These are phyloP conservation scores for Diarsia mendica DNA, from an alignment of 2,888 invertebrate genomes.

Conservation along the genomic window DNA sequence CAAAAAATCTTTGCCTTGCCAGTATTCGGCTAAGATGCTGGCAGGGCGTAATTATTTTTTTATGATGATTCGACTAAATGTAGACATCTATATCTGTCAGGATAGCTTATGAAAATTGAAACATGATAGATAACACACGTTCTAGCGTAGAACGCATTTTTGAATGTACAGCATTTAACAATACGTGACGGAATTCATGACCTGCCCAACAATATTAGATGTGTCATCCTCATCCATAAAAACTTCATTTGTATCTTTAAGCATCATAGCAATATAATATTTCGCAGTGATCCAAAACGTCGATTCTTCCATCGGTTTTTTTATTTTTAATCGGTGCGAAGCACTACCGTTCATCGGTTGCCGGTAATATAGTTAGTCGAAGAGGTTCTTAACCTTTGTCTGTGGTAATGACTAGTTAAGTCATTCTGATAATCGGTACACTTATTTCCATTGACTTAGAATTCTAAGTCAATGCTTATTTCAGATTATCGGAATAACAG, in stretches of 20 bases:
- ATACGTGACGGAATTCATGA: slow-evolving; percentile 50
- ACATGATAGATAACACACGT: slow-evolving; percentile 26
- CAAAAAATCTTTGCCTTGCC: not conserved
- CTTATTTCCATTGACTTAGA: too few species aligned
- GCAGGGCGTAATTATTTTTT: not conserved
- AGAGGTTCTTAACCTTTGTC: slow-evolving; percentile 72
- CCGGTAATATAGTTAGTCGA: slow-evolving; percentile 54
- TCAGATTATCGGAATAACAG: slow-evolving; percentile 37
- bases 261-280: not conserved
- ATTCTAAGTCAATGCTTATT: too few species aligned
- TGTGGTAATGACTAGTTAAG: slow-evolving; percentile 58
- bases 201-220: slow-evolving; percentile 22
- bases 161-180: slow-evolving; percentile 12
- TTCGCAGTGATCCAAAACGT: slow-evolving; percentile 1
- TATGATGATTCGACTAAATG: not conserved
- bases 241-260: not conserved
- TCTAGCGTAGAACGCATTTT: slow-evolving; percentile 11
- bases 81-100: not conserved
- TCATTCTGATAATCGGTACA: slow-evolving; percentile 55
- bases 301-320: slow-evolving; percentile 15
- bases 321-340: slow-evolving; percentile 60
- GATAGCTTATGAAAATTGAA: not conserved
- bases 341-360: slow-evolving; percentile 58
- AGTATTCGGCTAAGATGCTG: not conserved
- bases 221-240: slow-evolving; percentile 1